A percentile compares a stretch with the other conserved stretches of the same genome.
Conservation (phyloP, 2,113 vertebrate species). For the Ovibos moschatus region DNA sequence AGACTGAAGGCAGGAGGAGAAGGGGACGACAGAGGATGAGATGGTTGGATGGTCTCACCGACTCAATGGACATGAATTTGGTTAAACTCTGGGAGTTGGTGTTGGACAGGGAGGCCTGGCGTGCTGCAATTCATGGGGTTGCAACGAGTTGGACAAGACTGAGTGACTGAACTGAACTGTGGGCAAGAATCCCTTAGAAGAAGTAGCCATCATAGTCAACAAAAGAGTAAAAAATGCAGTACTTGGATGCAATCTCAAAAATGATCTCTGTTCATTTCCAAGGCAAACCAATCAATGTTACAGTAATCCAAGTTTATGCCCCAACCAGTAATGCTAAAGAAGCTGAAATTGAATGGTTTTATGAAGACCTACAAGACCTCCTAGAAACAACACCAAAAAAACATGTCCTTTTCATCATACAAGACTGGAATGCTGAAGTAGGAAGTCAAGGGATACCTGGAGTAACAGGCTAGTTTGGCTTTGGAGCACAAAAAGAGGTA, state of each 20-base stretch:
- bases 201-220: neutral
- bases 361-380: neutral
- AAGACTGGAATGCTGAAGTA: neutral
- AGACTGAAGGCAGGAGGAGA: neutral
- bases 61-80: neutral
- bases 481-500: neutral
- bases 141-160: neutral
- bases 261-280: neutral
- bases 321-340: neutral
- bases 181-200: neutral
- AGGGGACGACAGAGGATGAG: neutral
- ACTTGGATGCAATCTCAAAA: neutral
- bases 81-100: neutral
- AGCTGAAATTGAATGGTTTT: neutral
- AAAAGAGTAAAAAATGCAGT: neutral
- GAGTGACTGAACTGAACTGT: neutral
- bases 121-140: neutral
- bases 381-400: neutral
- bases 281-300: neutral
- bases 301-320: neutral
- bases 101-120: neutral
- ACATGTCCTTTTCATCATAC: neutral
- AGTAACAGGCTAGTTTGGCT: neutral
- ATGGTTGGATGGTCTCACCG: accelerated
- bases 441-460: neutral